A percentile compares a stretch with the other conserved stretches of the same genome.
These are phyloP conservation scores for Neodiprion lecontei DNA, from an alignment of 1,140 invertebrate genomes.

Conservation along the genomic window DNA sequence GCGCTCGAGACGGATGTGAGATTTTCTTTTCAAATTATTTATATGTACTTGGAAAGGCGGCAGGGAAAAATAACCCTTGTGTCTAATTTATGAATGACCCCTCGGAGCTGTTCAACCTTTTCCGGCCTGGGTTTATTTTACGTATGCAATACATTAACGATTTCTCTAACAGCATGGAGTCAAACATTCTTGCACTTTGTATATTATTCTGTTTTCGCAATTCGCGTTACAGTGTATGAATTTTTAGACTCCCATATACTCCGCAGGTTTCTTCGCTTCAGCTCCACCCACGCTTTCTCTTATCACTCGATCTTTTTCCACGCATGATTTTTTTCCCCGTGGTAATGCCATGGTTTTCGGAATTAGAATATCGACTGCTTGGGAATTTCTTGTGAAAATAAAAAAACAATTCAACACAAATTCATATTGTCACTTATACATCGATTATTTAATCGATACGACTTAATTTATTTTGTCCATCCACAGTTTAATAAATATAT, in stretches of 20 bases:
- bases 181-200: not conserved
- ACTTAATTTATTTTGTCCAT: no score
- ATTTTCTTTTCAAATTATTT: not conserved
- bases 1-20: not conserved
- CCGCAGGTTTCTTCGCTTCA: not conserved
- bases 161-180: not conserved
- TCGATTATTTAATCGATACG: no score
- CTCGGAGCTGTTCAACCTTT: not conserved
- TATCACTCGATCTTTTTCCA: not conserved
- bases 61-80: not conserved
- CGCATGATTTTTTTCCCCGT: not conserved
- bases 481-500: no score
- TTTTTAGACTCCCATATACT: not conserved
- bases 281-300: not conserved
- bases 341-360: no score
- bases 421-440: no score
- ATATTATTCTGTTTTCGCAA: constrained; percentile 6
- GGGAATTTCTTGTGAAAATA: no score
- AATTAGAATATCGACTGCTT: no score
- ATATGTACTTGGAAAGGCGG: not conserved
- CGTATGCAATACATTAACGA: not conserved
- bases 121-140: not conserved
- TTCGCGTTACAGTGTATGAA: not conserved
- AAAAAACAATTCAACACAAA: no score
- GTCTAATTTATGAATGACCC: not conserved